Conservation (phyloP, 2,797 vertebrate genomes). For the Aythya fuligula region DNA sequence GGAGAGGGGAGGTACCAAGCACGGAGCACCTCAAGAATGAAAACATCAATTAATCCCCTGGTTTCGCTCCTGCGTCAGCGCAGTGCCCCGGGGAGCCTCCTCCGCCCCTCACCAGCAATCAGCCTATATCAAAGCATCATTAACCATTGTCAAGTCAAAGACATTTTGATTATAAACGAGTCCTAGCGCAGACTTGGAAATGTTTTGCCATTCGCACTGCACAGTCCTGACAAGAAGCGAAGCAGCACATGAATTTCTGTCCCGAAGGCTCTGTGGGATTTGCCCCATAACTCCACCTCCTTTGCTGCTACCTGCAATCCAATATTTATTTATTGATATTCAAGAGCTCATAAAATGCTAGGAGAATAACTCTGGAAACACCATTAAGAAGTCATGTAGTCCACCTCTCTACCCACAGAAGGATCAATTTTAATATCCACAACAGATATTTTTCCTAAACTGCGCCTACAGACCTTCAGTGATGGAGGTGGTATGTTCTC, state of each 20-base stretch:
- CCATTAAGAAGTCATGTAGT: background rate
- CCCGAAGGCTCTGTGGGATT: background rate
- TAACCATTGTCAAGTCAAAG: background rate
- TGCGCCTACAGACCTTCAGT: background rate
- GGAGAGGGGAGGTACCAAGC: background rate
- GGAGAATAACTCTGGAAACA: background rate
- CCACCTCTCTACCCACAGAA: background rate
- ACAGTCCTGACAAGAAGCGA: accelerated
- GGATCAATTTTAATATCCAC: background rate
- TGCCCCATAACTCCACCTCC: background rate
- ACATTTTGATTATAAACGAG: background rate
- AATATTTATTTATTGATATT: background rate
- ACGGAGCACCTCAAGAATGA: background rate
- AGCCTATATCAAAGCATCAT: background rate
- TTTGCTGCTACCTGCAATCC: background rate
- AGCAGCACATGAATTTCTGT: background rate
- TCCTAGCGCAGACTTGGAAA: background rate
- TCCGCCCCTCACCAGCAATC: background rate
- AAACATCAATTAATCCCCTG: background rate
- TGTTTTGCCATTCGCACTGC: background rate
- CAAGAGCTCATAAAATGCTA: background rate
- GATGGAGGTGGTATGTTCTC: background rate
- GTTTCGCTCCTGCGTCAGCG: background rate
- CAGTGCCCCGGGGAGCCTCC: background rate
- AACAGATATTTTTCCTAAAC: background rate